Percentiles rank a stretch among this genome's conserved stretches.
Conservation (phyloP, 2,888 invertebrate species). For the Escarpia spicata region DNA sequence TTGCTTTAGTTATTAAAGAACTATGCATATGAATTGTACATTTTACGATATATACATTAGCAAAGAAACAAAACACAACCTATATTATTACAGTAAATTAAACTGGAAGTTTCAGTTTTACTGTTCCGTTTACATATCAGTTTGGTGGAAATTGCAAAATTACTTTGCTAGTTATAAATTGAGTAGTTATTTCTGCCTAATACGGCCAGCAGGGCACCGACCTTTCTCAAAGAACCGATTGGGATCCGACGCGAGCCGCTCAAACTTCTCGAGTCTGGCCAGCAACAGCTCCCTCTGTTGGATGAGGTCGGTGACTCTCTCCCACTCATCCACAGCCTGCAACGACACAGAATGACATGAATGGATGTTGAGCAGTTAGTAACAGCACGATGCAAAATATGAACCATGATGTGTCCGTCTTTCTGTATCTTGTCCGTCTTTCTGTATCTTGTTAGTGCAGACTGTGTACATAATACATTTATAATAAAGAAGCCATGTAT, state of each 20-base stretch:
- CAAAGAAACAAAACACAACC: neutral
- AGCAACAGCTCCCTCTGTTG: conserved; percentile 59
- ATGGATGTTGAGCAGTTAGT: neutral
- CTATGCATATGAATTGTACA: neutral
- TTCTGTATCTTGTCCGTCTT: too few relatives aligned
- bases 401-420: neutral
- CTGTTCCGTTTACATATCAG: neutral
- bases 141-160: neutral
- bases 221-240: conserved; percentile 64
- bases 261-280: conserved; percentile 62
- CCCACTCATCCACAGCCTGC: conserved; percentile 63
- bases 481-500: neutral
- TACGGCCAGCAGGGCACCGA: conserved; percentile 29
- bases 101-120: neutral
- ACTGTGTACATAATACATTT: neutral
- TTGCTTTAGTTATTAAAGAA: neutral
- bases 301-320: conserved; percentile 56
- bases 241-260: conserved; percentile 63
- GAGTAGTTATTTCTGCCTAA: neutral
- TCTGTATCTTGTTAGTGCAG: neutral
- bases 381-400: neutral
- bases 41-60: neutral
- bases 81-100: neutral
- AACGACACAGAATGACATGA: neutral
- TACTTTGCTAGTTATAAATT: neutral